Evolutionary conservation across 2,888 invertebrate genomes (phyloP).

Genomic region (Limnephilus rhombicus): DNA sequence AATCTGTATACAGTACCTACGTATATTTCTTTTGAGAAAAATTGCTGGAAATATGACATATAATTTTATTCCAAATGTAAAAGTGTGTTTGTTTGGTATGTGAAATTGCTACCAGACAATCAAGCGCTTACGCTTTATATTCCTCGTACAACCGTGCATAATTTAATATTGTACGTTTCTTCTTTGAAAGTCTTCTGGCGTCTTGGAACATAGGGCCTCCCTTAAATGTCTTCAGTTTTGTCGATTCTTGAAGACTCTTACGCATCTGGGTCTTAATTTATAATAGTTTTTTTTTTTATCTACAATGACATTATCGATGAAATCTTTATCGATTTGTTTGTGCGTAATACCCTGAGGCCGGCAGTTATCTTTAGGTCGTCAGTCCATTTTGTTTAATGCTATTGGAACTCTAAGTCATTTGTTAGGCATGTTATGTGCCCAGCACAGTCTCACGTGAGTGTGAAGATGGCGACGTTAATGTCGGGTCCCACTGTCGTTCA

Average conservation of each 20-base stretch:
- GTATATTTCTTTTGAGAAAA: background rate
- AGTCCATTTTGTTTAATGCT: background rate
- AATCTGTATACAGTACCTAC: no score
- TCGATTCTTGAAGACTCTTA: no score
- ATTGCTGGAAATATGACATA: background rate
- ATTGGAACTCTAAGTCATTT: background rate
- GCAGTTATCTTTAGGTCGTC: background rate
- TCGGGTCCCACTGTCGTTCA: background rate
- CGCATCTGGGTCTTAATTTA: no score
- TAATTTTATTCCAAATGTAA: background rate
- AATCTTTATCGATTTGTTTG: no score
- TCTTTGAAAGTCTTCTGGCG: no score
- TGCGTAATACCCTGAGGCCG: no score
- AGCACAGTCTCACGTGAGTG: background rate
- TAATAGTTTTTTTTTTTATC: no score
- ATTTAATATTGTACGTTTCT: background rate
- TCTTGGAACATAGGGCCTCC: no score
- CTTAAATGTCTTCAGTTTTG: background rate
- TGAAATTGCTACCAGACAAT: background rate
- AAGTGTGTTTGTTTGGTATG: background rate
- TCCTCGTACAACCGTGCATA: background rate
- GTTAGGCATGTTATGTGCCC: background rate
- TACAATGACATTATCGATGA: no score
- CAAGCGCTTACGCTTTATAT: background rate
- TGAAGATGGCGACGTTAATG: background rate